Evolutionary conservation across 2,888 invertebrate genomes (phyloP), one percentile per base, ranked within the genome.

Genomic region (Copidosoma aretas): DNA sequence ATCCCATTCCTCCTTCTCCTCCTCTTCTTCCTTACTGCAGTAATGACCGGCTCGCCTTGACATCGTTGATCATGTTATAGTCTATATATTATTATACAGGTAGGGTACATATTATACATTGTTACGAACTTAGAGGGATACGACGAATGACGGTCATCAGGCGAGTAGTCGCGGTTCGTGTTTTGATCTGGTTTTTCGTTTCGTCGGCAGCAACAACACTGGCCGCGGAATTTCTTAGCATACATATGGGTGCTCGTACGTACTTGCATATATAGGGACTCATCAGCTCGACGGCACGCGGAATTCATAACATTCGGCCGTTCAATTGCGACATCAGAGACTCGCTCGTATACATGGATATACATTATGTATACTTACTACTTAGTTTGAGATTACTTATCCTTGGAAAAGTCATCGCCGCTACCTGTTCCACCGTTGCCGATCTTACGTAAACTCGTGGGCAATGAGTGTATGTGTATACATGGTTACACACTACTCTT

Each of bases 361-460:
- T 61, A 61, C 60, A 53, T 60, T 57, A 19, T 19, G 25, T 59
- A 52, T 59, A 61, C 52, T n/a, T 21, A 59, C 32, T 59, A 60
- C n/a, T n/a, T n/a, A n/a, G n/a, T n/a, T 32, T 32, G 32, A 59
- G 64, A 67, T 60, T 70, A n/a, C n/a, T n/a, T n/a, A 71, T 71
- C 68, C 68, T 68, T 67, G 68, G 61, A 67, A 71, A 65, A 64
- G 59, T 57, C 60, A 62, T 62, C 54, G 53, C n/a, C n/a, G n/a
- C n/a, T n/a, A n/a, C n/a, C n/a, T n/a, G n/a, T n/a, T n/a, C n/a
- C n/a, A n/a, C n/a, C n/a, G 64, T 54, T 57, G 60, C 64, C 54
- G 64, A 67, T 58, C 63, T 71, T 71, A 71, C 64, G 64, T 68
- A 71, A 71, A 60, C 53, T 53, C 19, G n/a, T n/a, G n/a, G 32